Percentiles rank a stretch among this genome's conserved stretches.
phyloP scores from a whole-genome alignment of 2,113 vertebrate genomes.

The Delphinus delphis region DNA sequence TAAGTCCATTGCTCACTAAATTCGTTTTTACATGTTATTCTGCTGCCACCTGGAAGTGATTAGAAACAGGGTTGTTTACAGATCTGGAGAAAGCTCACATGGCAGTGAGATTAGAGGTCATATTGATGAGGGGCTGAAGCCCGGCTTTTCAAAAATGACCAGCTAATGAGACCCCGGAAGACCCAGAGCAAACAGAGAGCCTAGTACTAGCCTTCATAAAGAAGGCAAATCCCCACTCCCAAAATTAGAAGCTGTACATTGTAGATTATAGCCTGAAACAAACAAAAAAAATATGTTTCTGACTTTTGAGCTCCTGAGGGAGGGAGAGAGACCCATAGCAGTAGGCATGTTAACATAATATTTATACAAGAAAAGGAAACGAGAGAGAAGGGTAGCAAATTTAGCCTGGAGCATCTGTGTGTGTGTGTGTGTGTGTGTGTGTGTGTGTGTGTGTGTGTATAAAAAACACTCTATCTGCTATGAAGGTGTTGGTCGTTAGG shows the following conservation, averaged over 20 bases:
- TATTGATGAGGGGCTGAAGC: accelerated
- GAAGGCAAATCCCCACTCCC: neutral
- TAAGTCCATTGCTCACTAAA: neutral
- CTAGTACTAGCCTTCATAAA: neutral
- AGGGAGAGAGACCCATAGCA: neutral
- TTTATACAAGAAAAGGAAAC: neutral
- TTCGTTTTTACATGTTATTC: neutral
- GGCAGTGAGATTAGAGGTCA: neutral
- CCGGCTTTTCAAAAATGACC: neutral
- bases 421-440: neutral
- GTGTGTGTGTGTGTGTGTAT: too few species aligned
- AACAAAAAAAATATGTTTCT: neutral
- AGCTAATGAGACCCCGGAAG: neutral
- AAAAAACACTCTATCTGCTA: neutral
- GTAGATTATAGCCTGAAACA: too few species aligned
- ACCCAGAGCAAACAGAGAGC: neutral
- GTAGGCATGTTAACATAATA: neutral
- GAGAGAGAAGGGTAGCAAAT: neutral
- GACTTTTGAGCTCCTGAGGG: neutral
- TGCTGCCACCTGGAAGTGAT: neutral
- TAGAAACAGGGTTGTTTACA: neutral
- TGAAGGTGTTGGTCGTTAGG: neutral
- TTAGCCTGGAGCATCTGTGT: neutral
- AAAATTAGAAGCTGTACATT: neutral
- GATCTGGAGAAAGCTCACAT: neutral